These are phyloP conservation scores for Galagoides demidoff DNA, from an alignment of 2,797 vertebrate species.

Conservation along the genomic window DNA sequence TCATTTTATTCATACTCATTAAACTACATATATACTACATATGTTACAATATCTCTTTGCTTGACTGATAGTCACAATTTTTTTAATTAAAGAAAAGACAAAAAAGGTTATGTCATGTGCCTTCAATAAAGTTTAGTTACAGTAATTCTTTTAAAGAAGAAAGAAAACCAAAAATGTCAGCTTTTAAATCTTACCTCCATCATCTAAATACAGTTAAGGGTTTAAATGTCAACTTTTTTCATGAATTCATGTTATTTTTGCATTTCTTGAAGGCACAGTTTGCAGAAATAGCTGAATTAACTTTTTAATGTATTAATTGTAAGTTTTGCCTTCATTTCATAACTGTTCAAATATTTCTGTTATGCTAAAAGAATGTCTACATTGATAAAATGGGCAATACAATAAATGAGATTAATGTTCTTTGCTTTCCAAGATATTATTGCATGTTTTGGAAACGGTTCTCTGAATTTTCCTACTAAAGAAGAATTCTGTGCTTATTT, in stretches of 20 bases:
- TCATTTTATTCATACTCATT: not conserved
- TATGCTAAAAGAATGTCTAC: conserved; percentile 37
- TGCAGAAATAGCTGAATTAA: conserved; percentile 73
- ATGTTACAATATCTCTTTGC: not conserved
- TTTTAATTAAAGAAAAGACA: conserved; percentile 14
- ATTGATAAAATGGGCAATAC: conserved; percentile 63
- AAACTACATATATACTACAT: not conserved
- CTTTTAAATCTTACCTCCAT: conserved; percentile 59
- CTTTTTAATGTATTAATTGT: conserved; percentile 47
- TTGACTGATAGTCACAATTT: not conserved
- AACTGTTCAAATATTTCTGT: conserved; percentile 47
- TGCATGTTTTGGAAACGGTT: not conserved
- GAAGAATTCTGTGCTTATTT: not conserved
- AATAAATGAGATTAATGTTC: not conserved
- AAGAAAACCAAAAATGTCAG: conserved; percentile 48
- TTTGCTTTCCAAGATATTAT: not conserved
- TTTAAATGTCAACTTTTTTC: conserved; percentile 44
- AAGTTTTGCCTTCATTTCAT: conserved; percentile 50
- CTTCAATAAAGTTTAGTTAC: conserved; percentile 35
- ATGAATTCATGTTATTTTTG: conserved; percentile 49
- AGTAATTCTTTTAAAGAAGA: conserved; percentile 60
- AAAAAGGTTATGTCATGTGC: not conserved
- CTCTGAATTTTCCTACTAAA: not conserved
- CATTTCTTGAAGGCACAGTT: conserved; percentile 44
- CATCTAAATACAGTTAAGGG: conserved; percentile 33